Evolutionary conservation across 2,888 invertebrate species (phyloP).

Genomic region (Petrolisthes cinctipes): DNA sequence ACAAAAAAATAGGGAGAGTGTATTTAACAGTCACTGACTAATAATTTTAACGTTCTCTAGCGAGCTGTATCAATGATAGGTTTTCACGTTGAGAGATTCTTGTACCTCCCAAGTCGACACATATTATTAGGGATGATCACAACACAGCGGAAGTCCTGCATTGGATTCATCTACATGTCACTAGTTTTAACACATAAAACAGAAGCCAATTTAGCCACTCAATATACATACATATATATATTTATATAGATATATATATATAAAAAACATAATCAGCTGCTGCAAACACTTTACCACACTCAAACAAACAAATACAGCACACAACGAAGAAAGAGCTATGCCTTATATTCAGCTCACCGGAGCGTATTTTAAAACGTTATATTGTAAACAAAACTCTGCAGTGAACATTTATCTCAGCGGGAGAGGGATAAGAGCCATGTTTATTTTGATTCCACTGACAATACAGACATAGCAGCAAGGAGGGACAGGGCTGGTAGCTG

Average conservation of each 20-base stretch:
- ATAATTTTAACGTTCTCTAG: not conserved
- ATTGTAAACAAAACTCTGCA: constrained; percentile 14
- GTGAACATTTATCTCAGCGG: constrained; percentile 32
- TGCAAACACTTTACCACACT: constrained; percentile 43
- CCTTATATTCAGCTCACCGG: constrained; percentile 42
- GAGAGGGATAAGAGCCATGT: constrained; percentile 21
- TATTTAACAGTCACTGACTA: not conserved
- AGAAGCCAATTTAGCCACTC: constrained; percentile 31
- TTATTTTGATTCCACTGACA: constrained; percentile 50
- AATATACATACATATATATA: not conserved
- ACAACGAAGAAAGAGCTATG: constrained; percentile 53
- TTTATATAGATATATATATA: not conserved
- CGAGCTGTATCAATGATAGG: not conserved
- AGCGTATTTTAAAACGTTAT: constrained; percentile 19
- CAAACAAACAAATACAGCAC: constrained; percentile 54
- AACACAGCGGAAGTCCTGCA: constrained; percentile 22
- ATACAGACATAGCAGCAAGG: constrained; percentile 38
- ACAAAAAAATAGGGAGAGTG: not conserved
- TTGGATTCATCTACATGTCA: constrained; percentile 28
- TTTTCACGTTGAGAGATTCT: not conserved
- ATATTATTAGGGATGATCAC: constrained; percentile 14
- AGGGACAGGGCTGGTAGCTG: constrained; percentile 29
- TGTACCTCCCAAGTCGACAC: not conserved
- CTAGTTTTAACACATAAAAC: constrained; percentile 32
- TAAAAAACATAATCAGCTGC: constrained; percentile 16